Percentiles rank a stretch among this genome's conserved stretches.
phyloP scores from a whole-genome alignment of 2,888 invertebrate genomes.

The Tiphia femorata region DNA sequence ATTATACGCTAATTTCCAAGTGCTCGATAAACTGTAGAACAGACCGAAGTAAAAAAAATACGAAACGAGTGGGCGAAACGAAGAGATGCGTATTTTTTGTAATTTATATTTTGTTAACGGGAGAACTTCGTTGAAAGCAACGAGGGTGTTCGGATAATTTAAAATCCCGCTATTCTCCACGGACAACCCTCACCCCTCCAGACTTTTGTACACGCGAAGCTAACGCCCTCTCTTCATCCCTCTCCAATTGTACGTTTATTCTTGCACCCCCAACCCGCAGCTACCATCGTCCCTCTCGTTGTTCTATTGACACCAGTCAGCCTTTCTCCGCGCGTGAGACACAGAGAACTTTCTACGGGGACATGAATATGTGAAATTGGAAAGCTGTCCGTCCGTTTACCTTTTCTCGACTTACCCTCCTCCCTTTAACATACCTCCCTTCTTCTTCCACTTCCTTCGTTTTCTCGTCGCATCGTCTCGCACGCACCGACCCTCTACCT shows the following conservation, averaged over 20 bases:
- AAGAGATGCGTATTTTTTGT: no score
- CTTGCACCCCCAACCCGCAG: no score
- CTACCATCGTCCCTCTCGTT: slow-evolving; percentile 4
- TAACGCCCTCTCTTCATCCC: neutral
- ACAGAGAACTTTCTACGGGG: slow-evolving; percentile 23
- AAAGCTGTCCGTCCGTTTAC: slow-evolving; percentile 35
- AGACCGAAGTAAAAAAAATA: no score
- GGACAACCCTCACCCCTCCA: neutral
- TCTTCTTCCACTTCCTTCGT: neutral
- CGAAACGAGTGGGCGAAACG: no score
- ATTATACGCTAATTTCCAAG: no score
- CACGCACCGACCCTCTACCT: neutral
- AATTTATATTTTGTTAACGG: no score
- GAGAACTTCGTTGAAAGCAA: no score
- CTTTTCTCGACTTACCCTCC: neutral
- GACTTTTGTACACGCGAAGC: neutral
- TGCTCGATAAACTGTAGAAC: no score
- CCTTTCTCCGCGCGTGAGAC: slow-evolving; percentile 23
- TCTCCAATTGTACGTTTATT: neutral
- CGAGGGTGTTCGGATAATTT: neutral
- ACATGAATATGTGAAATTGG: slow-evolving; percentile 49
- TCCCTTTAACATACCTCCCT: neutral
- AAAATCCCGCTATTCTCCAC: neutral
- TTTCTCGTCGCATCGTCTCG: neutral
- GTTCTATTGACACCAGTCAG: slow-evolving; percentile 49